Conservation (phyloP, 2,888 invertebrate species). For the Eledone cirrhosa region DNA sequence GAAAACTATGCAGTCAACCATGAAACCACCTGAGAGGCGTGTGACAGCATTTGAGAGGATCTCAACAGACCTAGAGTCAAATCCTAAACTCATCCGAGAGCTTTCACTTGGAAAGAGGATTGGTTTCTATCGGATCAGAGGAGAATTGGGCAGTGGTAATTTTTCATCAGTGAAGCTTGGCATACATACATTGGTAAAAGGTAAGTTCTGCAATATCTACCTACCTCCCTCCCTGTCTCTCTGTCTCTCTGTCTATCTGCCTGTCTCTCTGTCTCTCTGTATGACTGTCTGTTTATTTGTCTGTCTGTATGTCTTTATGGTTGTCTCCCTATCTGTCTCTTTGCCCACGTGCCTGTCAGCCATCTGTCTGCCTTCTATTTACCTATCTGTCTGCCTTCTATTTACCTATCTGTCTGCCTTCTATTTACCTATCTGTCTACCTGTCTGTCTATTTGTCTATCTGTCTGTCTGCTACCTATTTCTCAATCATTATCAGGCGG, state of each 20-base stretch:
- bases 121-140: constrained; percentile 79
- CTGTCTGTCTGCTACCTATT: too few species aligned
- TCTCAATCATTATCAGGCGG: too few species aligned
- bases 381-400: neutral
- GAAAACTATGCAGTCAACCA: neutral
- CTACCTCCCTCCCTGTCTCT: neutral
- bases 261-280: neutral
- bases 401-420: neutral
- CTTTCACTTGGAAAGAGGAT: constrained; percentile 78
- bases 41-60: constrained; percentile 60
- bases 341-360: neutral
- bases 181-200: constrained; percentile 78
- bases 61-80: constrained; percentile 58
- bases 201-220: constrained; percentile 65
- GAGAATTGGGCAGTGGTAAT: constrained; percentile 80
- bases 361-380: neutral
- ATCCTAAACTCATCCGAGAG: constrained; percentile 69
- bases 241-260: neutral
- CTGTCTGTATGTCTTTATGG: neutral
- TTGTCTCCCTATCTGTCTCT: neutral
- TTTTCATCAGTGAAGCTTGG: constrained; percentile 83
- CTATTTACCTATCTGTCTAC: neutral
- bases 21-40: constrained; percentile 30
- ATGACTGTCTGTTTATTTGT: neutral
- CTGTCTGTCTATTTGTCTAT: too few species aligned